A percentile compares a stretch with the other conserved stretches of the same genome.
phyloP scores from a whole-genome alignment of 2,888 invertebrate genomes.

The Atrina japonica region DNA sequence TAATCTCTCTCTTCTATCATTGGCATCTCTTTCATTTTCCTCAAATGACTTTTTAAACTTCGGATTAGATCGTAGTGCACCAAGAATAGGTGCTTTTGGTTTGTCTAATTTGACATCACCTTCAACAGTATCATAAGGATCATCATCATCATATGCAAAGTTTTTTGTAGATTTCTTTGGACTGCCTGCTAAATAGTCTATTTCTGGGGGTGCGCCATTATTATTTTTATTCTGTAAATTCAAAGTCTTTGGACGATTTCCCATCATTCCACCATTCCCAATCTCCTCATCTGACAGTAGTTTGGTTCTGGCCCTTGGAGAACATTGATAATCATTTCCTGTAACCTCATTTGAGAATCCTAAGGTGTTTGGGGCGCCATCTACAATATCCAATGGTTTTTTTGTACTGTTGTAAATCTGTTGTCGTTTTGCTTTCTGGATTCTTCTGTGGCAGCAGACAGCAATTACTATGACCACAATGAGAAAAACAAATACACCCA shows the following conservation, averaged over 20 bases:
- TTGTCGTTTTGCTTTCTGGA: slow-evolving; percentile 18
- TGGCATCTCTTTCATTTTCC: slow-evolving; percentile 67
- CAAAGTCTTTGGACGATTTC: slow-evolving; percentile 28
- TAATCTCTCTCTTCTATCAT: slow-evolving; percentile 62
- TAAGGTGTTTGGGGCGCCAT: slow-evolving; percentile 30
- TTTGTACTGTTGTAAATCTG: slow-evolving; percentile 16
- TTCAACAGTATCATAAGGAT: slow-evolving; percentile 36
- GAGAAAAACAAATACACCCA: slow-evolving; percentile 62
- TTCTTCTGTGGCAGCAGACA: slow-evolving; percentile 57
- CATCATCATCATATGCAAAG: slow-evolving; percentile 32
- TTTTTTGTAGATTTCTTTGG: slow-evolving; percentile 3
- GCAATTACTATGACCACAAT: slow-evolving; percentile 58
- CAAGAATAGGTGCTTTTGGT: slow-evolving; percentile 60
- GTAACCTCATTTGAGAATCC: slow-evolving; percentile 48
- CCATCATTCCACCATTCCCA: neutral
- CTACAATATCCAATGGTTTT: slow-evolving; percentile 18
- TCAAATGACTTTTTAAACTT: slow-evolving; percentile 65
- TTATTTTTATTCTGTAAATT: slow-evolving; percentile 27
- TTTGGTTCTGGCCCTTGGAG: slow-evolving; percentile 39
- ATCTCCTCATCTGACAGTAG: slow-evolving; percentile 12
- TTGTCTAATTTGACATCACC: slow-evolving; percentile 36
- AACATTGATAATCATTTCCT: slow-evolving; percentile 26
- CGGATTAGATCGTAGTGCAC: slow-evolving; percentile 62
- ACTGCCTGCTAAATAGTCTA: neutral
- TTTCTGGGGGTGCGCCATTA: neutral